A percentile compares a stretch with the other conserved stretches of the same genome.
Evolutionary conservation across 2,797 vertebrate species (phyloP).

Genomic region (Thaleichthys pacificus): DNA sequence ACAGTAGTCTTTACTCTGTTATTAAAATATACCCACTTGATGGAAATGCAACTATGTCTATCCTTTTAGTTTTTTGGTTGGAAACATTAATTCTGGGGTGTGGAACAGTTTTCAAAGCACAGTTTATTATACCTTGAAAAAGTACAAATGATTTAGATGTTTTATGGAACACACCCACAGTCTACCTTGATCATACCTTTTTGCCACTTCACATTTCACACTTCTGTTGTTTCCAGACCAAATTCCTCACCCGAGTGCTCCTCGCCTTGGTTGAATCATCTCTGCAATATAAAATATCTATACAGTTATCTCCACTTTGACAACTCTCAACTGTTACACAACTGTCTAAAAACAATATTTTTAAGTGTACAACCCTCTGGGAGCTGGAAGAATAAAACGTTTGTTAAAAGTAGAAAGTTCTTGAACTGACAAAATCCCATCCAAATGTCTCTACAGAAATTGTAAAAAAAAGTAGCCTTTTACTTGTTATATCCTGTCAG

Average conservation of each 20-base stretch:
- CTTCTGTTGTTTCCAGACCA: not conserved
- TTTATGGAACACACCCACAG: constrained; percentile 45
- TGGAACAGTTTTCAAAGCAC: constrained; percentile 66
- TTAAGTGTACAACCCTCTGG: not conserved
- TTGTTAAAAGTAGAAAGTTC: too few relatives aligned
- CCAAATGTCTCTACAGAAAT: too few relatives aligned
- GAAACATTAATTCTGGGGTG: constrained; percentile 76
- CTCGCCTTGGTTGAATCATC: not conserved
- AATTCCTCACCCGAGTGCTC: not conserved
- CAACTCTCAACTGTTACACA: too few relatives aligned
- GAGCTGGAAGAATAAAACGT: too few relatives aligned
- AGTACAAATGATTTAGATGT: constrained; percentile 56
- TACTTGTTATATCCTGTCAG: too few relatives aligned
- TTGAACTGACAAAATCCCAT: too few relatives aligned
- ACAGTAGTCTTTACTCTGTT: constrained; percentile 73
- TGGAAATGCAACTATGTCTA: constrained; percentile 64
- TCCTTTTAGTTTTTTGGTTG: constrained; percentile 66
- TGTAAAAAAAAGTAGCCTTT: too few relatives aligned
- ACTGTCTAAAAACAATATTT: not conserved
- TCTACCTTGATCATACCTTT: constrained; percentile 59
- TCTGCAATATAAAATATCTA: not conserved
- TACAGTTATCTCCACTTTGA: not conserved
- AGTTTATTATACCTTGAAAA: constrained; percentile 68
- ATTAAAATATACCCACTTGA: constrained; percentile 78
- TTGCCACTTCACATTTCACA: constrained; percentile 43